Evolutionary conservation across 92 coral and sea anemone genomes (phyloP).

Genomic region (Porites evermanni): DNA sequence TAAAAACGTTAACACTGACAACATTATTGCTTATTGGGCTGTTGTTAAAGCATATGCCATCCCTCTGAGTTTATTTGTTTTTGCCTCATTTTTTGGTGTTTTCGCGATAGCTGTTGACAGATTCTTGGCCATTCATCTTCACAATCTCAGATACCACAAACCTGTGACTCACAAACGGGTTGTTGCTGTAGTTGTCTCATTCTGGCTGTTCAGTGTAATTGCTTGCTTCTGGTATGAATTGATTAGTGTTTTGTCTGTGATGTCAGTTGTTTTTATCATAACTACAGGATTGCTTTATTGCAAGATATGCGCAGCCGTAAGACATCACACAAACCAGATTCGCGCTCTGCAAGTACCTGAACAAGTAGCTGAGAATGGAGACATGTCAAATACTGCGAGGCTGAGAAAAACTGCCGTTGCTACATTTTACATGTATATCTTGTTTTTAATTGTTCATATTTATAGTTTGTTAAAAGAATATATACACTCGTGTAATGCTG

Average conservation of each 20-base stretch:
- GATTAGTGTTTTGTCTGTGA: not conserved
- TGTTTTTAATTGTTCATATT: not conserved
- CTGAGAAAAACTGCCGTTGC: not conserved
- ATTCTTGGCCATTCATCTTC: constrained; percentile 9
- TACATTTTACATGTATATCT: constrained; percentile 3
- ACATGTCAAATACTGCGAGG: not conserved
- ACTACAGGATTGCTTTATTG: not conserved
- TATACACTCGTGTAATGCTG: no score
- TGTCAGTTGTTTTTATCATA: not conserved
- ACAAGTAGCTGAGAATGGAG: not conserved
- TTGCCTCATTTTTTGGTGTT: not conserved
- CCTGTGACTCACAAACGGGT: constrained; percentile 13
- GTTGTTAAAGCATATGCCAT: not conserved
- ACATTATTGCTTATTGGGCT: no score
- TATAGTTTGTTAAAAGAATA: no score
- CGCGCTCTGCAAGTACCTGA: not conserved
- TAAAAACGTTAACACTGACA: not conserved
- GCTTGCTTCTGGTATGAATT: not conserved
- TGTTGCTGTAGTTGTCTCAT: not conserved
- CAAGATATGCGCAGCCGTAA: not conserved
- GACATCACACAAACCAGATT: not conserved
- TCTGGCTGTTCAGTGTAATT: not conserved
- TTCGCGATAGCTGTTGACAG: not conserved
- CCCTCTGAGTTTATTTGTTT: not conserved
- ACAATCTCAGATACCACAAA: constrained; percentile 9